Conservation (phyloP, 2,888 invertebrate species). For the Apamea sordens region DNA sequence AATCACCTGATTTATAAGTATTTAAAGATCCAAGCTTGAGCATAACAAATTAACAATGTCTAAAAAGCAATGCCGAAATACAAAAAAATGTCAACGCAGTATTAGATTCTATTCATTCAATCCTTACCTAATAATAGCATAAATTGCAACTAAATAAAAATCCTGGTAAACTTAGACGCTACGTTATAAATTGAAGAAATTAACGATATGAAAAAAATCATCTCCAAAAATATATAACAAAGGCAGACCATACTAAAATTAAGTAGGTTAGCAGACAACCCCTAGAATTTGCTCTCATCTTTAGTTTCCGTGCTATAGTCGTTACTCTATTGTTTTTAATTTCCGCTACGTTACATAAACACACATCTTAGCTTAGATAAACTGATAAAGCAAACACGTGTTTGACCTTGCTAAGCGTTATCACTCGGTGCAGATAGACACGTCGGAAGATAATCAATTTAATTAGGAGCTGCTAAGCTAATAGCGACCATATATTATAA, state of each 20-base stretch:
- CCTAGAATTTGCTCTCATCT: not conserved
- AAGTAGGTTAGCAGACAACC: not conserved
- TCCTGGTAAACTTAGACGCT: not conserved
- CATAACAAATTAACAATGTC: not conserved
- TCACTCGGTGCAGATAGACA: slow-evolving; percentile 60
- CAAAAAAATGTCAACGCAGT: not conserved
- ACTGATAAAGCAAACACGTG: slow-evolving; percentile 62
- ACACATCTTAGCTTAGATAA: slow-evolving; percentile 44
- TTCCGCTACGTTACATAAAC: slow-evolving; percentile 37
- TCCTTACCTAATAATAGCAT: not conserved
- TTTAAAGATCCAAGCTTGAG: not conserved
- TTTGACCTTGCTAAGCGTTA: slow-evolving; percentile 66
- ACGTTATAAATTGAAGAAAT: not conserved
- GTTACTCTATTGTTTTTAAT: slow-evolving; percentile 17
- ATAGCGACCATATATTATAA: not conserved
- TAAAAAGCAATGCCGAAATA: not conserved
- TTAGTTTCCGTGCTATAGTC: not conserved
- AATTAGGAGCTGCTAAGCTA: slow-evolving; percentile 61
- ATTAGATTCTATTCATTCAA: not conserved
- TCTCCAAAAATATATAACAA: not conserved
- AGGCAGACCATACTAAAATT: not conserved
- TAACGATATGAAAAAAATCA: not conserved
- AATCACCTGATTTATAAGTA: not conserved
- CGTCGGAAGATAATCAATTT: slow-evolving; percentile 69
- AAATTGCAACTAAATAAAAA: not conserved